Evolutionary conservation across 2,113 vertebrate genomes (phyloP).

Genomic region (Riparia riparia): DNA sequence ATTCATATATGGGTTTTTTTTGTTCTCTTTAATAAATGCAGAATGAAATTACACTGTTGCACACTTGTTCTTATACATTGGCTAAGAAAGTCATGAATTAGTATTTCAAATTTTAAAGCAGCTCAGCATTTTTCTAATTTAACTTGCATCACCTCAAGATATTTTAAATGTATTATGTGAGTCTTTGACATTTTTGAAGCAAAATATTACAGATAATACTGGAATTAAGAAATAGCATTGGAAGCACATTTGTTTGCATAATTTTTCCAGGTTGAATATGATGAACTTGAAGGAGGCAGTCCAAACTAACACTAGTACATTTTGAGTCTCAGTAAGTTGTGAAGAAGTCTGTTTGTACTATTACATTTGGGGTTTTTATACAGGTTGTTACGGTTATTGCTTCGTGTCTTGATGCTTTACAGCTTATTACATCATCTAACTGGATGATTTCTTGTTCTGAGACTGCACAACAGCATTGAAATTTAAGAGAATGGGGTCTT

Average conservation of each 20-base stretch:
- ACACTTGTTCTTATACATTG: neutral
- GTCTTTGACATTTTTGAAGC: neutral
- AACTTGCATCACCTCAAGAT: neutral
- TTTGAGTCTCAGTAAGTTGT: conserved; percentile 37
- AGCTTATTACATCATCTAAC: neutral
- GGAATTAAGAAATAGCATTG: neutral
- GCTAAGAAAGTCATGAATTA: neutral
- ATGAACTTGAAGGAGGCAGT: conserved; percentile 39
- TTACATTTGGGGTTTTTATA: neutral
- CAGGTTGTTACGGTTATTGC: neutral
- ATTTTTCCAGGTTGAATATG: conserved; percentile 26
- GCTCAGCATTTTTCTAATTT: neutral
- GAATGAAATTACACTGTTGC: neutral
- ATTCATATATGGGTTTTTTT: rapidly evolving
- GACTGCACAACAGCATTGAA: neutral
- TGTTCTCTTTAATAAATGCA: neutral
- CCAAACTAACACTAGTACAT: conserved; percentile 24
- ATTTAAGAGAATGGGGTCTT: neutral
- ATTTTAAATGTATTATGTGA: neutral
- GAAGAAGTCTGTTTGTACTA: conserved; percentile 10
- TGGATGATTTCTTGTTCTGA: neutral
- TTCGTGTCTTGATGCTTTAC: neutral
- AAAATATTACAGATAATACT: neutral
- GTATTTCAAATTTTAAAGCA: neutral
- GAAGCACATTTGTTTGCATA: conserved; percentile 40